Base-by-base conservation (phyloP, 2,888 invertebrate genomes). In the Cerastoderma edule region DNA sequence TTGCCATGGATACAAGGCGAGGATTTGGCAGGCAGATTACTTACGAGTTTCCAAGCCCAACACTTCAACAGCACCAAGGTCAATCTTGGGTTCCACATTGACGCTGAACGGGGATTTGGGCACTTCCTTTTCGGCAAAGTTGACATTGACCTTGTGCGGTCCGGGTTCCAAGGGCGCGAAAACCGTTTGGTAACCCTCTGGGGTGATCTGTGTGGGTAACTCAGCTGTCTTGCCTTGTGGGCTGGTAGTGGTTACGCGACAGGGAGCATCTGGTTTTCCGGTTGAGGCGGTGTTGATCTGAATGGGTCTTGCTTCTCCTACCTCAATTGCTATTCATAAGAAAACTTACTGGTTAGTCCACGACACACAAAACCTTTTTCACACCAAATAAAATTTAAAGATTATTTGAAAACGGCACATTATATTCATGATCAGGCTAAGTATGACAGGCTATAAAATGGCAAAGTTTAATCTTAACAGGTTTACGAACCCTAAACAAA, bases 11-110 rank as follows among this genome's bases (percentile, higher is more conserved):
- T 4, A 57, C 60, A 60, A 39, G 35, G 39, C 22, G 22, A 22
- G 33, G 39, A 60, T 39, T 39, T 27, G 24, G 32, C 19, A 27
- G 50, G 24, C 10, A 24, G 22, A 19, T 32, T 56, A 96, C 96
- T 96, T 95, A 97, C 97, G 96, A 91, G 96, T 95, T 92, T 97
- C 96, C 57, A 97, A 94, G 87, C 97, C 92, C 60, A 84, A 88
- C 57, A 93, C 92, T 44, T 85, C 90, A 66, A 93, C 88, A 8
- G 88, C 88, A 88, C 96, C 95, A 0, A 96, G 96, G 16, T 96
- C 96, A 60, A 66, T 70, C 85, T 95, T 94, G 13, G 85, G 83
- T 48, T 81, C 75, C 53, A 83, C 85, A 68, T 83, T 72, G 32
- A 90, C 87, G 32, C 79, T 84, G 82, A 90, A 90, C 19, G 93